Percentiles rank a stretch among this genome's conserved stretches.
phyloP scores from a whole-genome alignment of 2,113 vertebrate genomes.

The Egretta garzetta region DNA sequence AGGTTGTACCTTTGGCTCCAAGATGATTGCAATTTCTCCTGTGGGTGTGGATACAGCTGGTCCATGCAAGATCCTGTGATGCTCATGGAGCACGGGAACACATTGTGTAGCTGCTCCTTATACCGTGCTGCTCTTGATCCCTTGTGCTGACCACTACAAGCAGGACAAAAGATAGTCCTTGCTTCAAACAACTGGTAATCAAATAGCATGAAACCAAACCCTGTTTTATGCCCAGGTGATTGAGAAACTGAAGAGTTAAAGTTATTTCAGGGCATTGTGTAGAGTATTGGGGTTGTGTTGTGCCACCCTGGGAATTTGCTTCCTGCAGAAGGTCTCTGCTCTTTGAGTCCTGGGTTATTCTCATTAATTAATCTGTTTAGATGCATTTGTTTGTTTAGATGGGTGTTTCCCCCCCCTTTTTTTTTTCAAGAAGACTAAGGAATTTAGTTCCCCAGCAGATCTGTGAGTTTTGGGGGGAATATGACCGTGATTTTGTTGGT shows the following conservation, averaged over 20 bases:
- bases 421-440: background rate
- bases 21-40: fast-evolving
- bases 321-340: background rate
- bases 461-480: background rate
- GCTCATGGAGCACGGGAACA: fast-evolving
- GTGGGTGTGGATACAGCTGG: background rate
- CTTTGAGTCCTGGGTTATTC: background rate
- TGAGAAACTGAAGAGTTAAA: background rate
- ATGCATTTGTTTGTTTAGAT: background rate
- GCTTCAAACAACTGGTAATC: background rate
- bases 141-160: background rate
- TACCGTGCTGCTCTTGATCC: background rate
- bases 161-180: background rate
- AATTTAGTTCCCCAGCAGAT: background rate
- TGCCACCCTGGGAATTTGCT: background rate
- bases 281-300: background rate
- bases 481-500: fast-evolving
- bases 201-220: background rate
- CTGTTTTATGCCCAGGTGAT: fast-evolving
- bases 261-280: background rate
- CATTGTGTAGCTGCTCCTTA: fast-evolving
- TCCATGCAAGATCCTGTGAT: background rate
- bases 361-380: background rate
- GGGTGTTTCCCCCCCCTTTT: background rate
- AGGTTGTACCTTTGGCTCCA: background rate